A percentile compares a stretch with the other conserved stretches of the same genome.
These are phyloP conservation scores for Phenganax marumi DNA, from an alignment of 92 coral and sea anemone genomes.

Conservation along the genomic window DNA sequence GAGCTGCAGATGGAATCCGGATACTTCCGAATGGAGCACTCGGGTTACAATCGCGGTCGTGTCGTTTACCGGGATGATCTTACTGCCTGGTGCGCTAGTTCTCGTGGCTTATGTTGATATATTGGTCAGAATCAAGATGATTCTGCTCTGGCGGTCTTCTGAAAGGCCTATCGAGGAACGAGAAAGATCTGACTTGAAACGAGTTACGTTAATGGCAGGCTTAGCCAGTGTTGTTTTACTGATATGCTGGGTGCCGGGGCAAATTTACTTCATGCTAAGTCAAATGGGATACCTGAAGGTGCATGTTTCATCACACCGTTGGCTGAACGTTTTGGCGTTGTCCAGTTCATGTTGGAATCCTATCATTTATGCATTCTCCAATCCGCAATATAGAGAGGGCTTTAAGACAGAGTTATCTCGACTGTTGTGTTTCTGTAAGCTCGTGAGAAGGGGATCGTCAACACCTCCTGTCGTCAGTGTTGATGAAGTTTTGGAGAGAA, in stretches of 20 bases:
- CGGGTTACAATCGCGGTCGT: constrained; percentile 36
- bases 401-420: constrained; percentile 18
- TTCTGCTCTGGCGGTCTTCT: neutral
- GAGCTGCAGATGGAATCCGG: constrained; percentile 30
- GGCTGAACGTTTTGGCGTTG: constrained; percentile 35
- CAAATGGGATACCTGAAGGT: constrained; percentile 39
- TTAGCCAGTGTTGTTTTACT: constrained; percentile 24
- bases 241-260: constrained; percentile 36
- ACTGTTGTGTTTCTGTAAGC: constrained; percentile 1
- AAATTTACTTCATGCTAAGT: constrained; percentile 29
- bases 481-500: neutral
- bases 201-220: constrained; percentile 32
- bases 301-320: constrained; percentile 15
- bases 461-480: neutral
- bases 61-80: constrained; percentile 25
- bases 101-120: constrained; percentile 11
- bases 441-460: neutral
- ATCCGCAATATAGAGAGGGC: constrained; percentile 28
- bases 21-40: constrained; percentile 22
- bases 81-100: constrained; percentile 21
- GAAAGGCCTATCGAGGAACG: neutral
- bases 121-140: constrained; percentile 2
- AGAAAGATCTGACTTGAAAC: constrained; percentile 11
- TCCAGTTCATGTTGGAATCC: constrained; percentile 34
- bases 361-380: constrained; percentile 22